phyloP scores from a whole-genome alignment of 2,888 invertebrate genomes.

The Volucella zonaria region DNA sequence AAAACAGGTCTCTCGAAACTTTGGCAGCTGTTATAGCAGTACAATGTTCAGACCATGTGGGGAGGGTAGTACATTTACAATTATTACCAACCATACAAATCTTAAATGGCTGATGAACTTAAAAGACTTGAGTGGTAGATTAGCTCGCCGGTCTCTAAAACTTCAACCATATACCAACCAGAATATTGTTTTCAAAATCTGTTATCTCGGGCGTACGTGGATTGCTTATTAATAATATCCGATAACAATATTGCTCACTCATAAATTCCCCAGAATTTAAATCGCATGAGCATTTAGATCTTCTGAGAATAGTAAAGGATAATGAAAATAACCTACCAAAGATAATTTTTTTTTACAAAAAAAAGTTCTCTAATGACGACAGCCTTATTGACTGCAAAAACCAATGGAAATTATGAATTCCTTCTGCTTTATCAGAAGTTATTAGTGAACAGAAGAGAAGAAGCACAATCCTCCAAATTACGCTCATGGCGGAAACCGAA shows the following conservation, averaged over 20 bases:
- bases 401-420: constrained; percentile 16
- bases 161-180: constrained; percentile 68
- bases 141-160: too few species aligned
- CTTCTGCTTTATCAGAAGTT: neutral
- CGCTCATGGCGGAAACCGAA: constrained; percentile 1
- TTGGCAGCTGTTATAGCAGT: constrained; percentile 36
- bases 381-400: neutral
- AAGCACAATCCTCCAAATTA: neutral
- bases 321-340: too few species aligned
- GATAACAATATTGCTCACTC: neutral
- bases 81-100: constrained; percentile 76
- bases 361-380: too few species aligned
- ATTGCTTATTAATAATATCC: neutral
- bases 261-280: neutral
- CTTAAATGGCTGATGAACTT: too few species aligned
- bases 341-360: constrained; percentile 12
- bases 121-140: too few species aligned
- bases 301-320: too few species aligned
- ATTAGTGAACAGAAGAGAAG: neutral
- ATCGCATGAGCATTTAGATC: neutral
- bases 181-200: constrained; percentile 67
- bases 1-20: constrained; percentile 74
- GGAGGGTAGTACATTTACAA: constrained; percentile 52
- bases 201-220: constrained; percentile 38
- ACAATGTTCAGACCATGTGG: constrained; percentile 55